Conservation (phyloP, 2,888 invertebrate species). For the Incurvaria masculella region DNA sequence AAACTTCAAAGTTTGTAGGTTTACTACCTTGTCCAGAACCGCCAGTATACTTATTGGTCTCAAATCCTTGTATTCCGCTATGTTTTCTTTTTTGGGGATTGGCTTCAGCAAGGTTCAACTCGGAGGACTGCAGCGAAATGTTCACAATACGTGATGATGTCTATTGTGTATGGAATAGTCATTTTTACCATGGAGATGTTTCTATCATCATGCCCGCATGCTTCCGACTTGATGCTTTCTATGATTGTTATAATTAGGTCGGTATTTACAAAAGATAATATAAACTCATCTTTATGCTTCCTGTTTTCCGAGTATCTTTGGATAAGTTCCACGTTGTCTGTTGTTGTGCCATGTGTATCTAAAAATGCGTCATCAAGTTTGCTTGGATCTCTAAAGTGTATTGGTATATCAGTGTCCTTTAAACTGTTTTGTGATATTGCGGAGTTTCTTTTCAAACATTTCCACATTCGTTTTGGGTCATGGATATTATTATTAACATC, state of each 20-base stretch:
- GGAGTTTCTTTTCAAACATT: neutral
- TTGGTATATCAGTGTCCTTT: neutral
- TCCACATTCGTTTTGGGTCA: neutral
- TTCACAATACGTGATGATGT: neutral
- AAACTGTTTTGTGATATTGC: neutral
- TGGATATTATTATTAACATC: neutral
- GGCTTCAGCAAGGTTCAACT: neutral
- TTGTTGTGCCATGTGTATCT: neutral
- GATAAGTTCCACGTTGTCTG: neutral
- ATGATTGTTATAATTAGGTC: neutral
- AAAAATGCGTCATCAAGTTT: neutral
- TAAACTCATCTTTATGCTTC: neutral
- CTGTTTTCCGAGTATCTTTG: neutral
- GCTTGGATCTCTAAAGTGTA: neutral
- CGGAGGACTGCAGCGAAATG: neutral
- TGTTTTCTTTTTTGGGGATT: neutral
- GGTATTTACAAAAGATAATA: neutral
- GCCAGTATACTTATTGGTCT: neutral
- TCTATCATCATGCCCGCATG: neutral
- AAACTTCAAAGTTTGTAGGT: neutral
- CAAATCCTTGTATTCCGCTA: neutral
- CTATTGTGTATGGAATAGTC: neutral
- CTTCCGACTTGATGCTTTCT: neutral
- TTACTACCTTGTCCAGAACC: neutral
- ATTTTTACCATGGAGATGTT: neutral